Percentiles rank a stretch among this genome's conserved stretches.
Conservation (phyloP, 2,888 invertebrate species). For the Eumacrocentrus americanus region DNA sequence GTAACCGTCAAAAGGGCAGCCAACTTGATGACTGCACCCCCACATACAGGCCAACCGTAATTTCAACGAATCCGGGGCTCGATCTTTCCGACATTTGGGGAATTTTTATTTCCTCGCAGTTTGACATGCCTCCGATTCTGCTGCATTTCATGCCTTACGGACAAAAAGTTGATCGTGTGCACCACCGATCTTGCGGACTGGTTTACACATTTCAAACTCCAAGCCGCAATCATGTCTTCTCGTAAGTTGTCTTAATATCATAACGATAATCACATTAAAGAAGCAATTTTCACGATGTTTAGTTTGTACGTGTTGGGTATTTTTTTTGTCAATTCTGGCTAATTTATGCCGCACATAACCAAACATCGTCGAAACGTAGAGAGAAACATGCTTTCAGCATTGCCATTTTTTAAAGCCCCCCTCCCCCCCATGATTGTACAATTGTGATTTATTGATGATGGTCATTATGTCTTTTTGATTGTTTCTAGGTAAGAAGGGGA, state of each 20-base stretch:
- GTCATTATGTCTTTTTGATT: conserved; percentile 27
- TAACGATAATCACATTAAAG: not conserved
- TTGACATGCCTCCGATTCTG: conserved; percentile 31
- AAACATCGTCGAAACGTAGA: conserved; percentile 37
- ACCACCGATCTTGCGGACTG: conserved; percentile 40
- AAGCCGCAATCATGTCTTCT: conserved; percentile 51
- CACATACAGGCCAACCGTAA: not conserved
- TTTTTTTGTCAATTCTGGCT: conserved; percentile 16
- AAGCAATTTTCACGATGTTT: not conserved
- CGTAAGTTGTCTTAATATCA: conserved; percentile 41
- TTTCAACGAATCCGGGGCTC: not conserved
- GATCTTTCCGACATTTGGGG: conserved; percentile 12
- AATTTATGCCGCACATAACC: conserved; percentile 49
- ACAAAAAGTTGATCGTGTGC: conserved; percentile 43
- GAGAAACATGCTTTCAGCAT: conserved; percentile 52
- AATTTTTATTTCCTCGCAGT: conserved; percentile 28
- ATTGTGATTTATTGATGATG: conserved; percentile 1
- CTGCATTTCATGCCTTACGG: conserved; percentile 40
- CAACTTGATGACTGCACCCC: not conserved
- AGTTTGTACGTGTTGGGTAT: not conserved
- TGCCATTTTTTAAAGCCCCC: conserved; percentile 26
- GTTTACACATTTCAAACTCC: conserved; percentile 43
- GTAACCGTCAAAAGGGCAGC: not conserved
- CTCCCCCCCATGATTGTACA: not conserved
- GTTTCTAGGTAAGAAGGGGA: conserved; percentile 76